phyloP scores from a whole-genome alignment of 2,797 vertebrate genomes.

The Cyprinella venusta region DNA sequence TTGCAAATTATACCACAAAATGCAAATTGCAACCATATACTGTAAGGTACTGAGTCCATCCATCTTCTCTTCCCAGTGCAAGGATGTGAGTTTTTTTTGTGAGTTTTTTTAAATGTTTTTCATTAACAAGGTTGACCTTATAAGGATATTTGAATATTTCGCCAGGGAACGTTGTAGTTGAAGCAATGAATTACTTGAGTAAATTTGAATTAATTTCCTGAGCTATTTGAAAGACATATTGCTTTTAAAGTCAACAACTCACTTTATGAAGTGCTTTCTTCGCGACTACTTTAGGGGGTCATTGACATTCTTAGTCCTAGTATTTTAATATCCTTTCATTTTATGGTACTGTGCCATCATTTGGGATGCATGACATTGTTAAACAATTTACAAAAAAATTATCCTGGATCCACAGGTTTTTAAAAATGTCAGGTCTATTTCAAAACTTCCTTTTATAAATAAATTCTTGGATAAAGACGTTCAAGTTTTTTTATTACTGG shows the following conservation, averaged over 20 bases:
- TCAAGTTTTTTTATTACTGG: no score
- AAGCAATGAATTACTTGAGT: not conserved
- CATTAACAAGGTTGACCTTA: not conserved
- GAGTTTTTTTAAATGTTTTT: not conserved
- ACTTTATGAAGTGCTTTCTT: not conserved
- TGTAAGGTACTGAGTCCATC: not conserved
- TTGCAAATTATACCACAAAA: no score
- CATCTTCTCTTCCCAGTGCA: not conserved
- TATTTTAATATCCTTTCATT: not conserved
- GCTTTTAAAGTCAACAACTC: not conserved
- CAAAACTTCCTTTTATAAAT: no score
- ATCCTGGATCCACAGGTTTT: no score
- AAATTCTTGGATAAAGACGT: not conserved
- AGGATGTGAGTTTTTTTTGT: no score
- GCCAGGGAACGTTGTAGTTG: no score
- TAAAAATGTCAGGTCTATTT: no score
- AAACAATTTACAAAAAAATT: not conserved
- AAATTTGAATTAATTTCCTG: not conserved
- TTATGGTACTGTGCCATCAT: not conserved
- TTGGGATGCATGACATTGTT: not conserved
- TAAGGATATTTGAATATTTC: not conserved
- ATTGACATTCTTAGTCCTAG: not conserved
- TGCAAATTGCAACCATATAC: not conserved
- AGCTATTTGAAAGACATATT: not conserved
- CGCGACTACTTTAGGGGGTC: not conserved